These are phyloP conservation scores for Phainopepla nitens DNA, from an alignment of 2,113 vertebrate species.

Conservation along the genomic window DNA sequence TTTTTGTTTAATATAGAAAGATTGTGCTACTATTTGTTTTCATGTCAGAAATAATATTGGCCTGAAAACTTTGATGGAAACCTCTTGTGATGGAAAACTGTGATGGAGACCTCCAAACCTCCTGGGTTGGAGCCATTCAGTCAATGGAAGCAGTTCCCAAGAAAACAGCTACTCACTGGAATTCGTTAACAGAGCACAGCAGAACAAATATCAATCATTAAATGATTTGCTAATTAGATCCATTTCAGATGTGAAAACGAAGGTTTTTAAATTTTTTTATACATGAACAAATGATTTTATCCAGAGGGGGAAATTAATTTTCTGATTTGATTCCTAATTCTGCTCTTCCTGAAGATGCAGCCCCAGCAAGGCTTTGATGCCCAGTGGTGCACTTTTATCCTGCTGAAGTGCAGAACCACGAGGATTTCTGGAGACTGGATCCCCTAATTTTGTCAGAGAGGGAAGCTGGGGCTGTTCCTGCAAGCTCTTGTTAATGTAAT, in stretches of 20 bases:
- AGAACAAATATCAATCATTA: not conserved
- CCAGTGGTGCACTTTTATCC: fast-evolving
- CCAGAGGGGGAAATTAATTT: not conserved
- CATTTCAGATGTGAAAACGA: not conserved
- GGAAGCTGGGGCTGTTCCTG: not conserved
- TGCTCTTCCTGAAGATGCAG: not conserved
- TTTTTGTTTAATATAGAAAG: not conserved
- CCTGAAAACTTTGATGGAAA: not conserved
- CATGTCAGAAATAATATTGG: not conserved
- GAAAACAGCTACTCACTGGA: not conserved
- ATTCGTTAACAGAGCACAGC: not conserved
- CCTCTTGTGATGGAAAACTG: too few species aligned
- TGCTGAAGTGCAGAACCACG: not conserved
- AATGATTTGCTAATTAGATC: not conserved
- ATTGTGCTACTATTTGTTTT: not conserved
- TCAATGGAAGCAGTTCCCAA: not conserved
- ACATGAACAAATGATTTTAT: not conserved
- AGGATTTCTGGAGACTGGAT: not conserved
- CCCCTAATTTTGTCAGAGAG: not conserved
- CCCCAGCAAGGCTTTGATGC: not conserved
- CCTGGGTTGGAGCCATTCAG: not conserved
- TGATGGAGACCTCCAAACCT: too few species aligned
- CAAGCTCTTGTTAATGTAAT: not conserved
- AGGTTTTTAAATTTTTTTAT: not conserved
- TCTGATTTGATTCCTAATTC: not conserved